Percentiles rank a stretch among this genome's conserved stretches.
Conservation (phyloP, 2,113 vertebrate genomes). For the Balaenoptera acutorostrata region DNA sequence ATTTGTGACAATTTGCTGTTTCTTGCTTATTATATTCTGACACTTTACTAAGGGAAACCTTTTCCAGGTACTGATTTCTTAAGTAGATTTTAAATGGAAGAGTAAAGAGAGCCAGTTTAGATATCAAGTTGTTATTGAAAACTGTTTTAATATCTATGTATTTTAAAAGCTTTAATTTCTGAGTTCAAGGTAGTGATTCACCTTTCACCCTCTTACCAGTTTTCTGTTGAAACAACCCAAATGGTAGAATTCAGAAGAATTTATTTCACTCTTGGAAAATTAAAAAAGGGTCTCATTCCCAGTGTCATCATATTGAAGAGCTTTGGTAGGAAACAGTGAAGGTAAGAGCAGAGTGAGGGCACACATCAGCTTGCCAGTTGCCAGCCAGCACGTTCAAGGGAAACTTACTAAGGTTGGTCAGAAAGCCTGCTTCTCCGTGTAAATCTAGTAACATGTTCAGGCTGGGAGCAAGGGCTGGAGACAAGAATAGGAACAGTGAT, state of each 20-base stretch:
- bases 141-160: not conserved
- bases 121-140: not conserved
- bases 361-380: not conserved
- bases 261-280: not conserved
- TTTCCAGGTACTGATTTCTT: not conserved
- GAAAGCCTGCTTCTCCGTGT: not conserved
- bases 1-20: not conserved
- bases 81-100: not conserved
- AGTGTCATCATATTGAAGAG: not conserved
- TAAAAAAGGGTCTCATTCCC: not conserved
- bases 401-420: not conserved
- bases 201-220: not conserved
- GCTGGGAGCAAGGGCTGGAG: not conserved
- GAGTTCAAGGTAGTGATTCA: not conserved
- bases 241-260: not conserved
- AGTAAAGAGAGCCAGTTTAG: not conserved
- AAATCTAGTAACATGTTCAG: not conserved
- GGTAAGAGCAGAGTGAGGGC: not conserved
- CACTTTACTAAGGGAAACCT: not conserved
- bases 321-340: not conserved
- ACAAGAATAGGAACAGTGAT: not conserved
- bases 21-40: not conserved
- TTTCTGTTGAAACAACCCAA: not conserved
- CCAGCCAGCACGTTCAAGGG: not conserved
- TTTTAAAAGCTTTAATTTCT: not conserved